Base-by-base conservation (phyloP, 2,888 invertebrate species). In the Heteromurus nitidus region DNA sequence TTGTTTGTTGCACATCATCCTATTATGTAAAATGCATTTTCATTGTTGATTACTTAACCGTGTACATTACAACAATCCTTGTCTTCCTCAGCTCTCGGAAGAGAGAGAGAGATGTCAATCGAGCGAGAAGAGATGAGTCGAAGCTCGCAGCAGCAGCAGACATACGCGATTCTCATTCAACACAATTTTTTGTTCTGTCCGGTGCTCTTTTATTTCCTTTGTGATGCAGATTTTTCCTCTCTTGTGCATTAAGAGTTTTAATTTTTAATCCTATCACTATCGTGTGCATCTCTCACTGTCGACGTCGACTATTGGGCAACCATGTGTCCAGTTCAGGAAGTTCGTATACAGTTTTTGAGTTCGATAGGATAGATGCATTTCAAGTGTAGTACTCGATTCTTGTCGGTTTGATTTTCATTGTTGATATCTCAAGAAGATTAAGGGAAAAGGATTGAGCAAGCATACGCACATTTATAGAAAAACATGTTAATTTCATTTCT, bases 41-140 rank as follows among this genome's bases (percentile, higher is more conserved):
- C 55, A 55, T 74, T 74, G 74, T 74, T 74, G 64, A 74, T 65
- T 65, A 65, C 74, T 74, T 74, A 74, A 74, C 65, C 65, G 65
- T 73, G 36, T 50, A 73, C 73, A 47, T 30, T 26, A 53, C 16
- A 55, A 26, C 42, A 65, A 65, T 42, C 16, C 55, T 55, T 55
- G n/a, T 42, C 44, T 20, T 28, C 24, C 62, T 30, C 70, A 30
- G n/a, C n/a, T n/a, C n/a, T n/a, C n/a, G n/a, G n/a, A n/a, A n/a
- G 20, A 2, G 2, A 53, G 9, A 28, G n/a, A 55, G 60, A 64
- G 53, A 53, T 74, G 74, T 74, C 64, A 64, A 74, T 65, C 53
- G 65, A 22, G 44, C 50, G 50, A 47, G 20, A 28, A n/a, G n/a
- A n/a, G n/a, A n/a, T n/a, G n/a, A n/a, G n/a, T n/a, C n/a, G n/a